Evolutionary conservation across 2,888 invertebrate genomes (phyloP).

Genomic region (Leptopterna dolabrata): DNA sequence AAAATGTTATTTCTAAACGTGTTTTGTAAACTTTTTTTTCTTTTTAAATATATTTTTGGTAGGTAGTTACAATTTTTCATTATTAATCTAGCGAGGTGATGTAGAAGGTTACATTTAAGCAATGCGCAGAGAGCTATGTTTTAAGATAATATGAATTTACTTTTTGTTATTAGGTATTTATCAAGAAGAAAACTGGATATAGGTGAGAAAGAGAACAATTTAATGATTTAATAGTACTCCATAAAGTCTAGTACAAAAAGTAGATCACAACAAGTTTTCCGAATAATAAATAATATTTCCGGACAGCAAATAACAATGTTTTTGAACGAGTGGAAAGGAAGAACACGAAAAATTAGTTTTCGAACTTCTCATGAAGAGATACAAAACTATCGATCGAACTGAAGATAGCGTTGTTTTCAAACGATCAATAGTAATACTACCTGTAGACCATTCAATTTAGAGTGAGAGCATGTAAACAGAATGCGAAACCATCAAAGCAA

Average conservation of each 20-base stretch:
- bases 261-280: background rate
- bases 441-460: too few species aligned
- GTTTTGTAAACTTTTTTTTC: background rate
- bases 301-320: background rate
- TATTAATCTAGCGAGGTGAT: constrained; percentile 13
- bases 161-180: background rate
- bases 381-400: too few species aligned
- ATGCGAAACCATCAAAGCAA: too few species aligned
- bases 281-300: background rate
- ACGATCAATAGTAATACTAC: too few species aligned
- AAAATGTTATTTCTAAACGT: background rate
- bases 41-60: background rate
- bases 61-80: background rate
- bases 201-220: background rate
- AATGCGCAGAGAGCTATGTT: constrained; percentile 7
- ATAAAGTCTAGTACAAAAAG: background rate
- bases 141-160: background rate
- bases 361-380: too few species aligned
- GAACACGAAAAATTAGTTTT: too few species aligned
- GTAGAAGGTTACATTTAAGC: background rate
- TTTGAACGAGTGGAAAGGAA: background rate
- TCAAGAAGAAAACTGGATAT: background rate
- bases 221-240: background rate
- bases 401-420: too few species aligned
- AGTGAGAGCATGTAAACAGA: too few species aligned